These are phyloP conservation scores for Nannospalax galili DNA, from an alignment of 2,113 vertebrate species.

Conservation along the genomic window DNA sequence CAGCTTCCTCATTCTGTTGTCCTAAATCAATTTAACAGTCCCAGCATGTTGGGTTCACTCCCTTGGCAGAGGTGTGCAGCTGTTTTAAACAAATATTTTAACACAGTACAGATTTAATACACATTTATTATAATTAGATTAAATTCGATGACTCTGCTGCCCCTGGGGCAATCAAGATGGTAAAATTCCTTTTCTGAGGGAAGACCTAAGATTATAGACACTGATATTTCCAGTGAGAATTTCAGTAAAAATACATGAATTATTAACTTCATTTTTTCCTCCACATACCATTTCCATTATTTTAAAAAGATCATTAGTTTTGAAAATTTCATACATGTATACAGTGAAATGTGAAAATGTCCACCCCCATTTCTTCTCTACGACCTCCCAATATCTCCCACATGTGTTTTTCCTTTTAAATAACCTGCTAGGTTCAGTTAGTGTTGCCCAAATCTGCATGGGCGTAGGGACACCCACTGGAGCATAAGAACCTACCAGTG, in stretches of 20 bases:
- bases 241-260: background rate
- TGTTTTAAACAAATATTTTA: background rate
- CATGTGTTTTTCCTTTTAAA: background rate
- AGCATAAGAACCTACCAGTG: background rate
- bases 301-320: background rate
- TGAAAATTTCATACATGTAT: background rate
- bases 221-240: background rate
- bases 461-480: background rate
- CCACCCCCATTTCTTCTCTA: background rate
- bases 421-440: background rate
- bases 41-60: background rate
- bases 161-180: background rate
- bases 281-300: background rate
- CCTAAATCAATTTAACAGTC: constrained; percentile 53
- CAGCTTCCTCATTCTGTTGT: constrained; percentile 16
- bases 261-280: background rate
- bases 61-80: background rate
- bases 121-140: constrained; percentile 28
- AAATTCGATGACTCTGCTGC: background rate
- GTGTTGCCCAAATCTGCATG: background rate
- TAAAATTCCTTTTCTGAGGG: background rate
- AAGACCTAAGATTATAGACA: background rate
- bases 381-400: background rate
- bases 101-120: background rate
- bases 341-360: background rate